phyloP scores from a whole-genome alignment of 2,797 vertebrate species.

The Avahi laniger region DNA sequence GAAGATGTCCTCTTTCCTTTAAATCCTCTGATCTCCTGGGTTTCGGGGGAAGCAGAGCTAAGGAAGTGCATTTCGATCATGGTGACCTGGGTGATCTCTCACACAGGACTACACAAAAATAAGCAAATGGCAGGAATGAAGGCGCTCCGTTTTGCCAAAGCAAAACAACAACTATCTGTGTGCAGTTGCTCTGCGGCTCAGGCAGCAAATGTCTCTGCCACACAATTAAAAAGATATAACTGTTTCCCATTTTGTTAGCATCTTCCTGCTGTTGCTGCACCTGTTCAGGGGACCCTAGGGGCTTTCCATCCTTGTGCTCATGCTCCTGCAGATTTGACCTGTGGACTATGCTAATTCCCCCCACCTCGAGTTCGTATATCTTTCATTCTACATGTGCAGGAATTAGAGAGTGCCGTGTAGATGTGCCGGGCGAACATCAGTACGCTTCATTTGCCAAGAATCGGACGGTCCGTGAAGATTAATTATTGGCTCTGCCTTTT shows the following conservation, averaged over 20 bases:
- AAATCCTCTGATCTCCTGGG: not conserved
- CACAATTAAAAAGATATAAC: not conserved
- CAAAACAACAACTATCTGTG: not conserved
- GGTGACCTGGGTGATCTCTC: not conserved
- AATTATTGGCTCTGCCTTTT: slow-evolving; percentile 27
- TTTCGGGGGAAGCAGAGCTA: not conserved
- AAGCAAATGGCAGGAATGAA: not conserved
- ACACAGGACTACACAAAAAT: not conserved
- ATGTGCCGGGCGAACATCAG: not conserved
- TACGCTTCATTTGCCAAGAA: slow-evolving; percentile 12
- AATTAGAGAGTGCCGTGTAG: not conserved
- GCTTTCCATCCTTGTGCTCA: not conserved
- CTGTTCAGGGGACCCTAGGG: not conserved
- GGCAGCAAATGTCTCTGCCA: not conserved
- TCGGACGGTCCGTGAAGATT: not conserved
- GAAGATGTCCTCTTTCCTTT: not conserved
- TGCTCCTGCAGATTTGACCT: not conserved
- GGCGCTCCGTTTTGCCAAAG: not conserved
- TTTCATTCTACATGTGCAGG: not conserved
- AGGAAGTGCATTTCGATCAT: not conserved
- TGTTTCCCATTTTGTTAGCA: not conserved
- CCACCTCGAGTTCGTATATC: not conserved
- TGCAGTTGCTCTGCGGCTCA: not conserved
- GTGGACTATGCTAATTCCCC: not conserved
- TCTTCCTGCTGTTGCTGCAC: not conserved